phyloP scores from a whole-genome alignment of 2,113 vertebrate species.

The Siphamia tubifer region DNA sequence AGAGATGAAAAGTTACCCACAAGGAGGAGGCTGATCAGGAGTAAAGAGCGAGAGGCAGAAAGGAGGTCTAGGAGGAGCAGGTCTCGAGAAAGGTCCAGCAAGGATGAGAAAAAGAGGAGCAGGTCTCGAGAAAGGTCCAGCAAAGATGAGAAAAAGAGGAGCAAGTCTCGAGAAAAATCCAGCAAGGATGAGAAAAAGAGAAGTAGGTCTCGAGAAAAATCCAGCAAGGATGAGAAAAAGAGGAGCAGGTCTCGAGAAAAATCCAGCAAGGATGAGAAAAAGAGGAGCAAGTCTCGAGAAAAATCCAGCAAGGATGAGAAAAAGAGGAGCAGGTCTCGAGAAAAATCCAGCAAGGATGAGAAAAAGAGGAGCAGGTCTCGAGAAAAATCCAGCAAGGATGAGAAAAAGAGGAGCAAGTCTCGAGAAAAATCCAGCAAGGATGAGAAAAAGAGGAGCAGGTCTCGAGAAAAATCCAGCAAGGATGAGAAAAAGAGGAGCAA shows the following conservation, averaged over 20 bases:
- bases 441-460: not conserved
- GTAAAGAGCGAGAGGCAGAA: not conserved
- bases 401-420: not conserved
- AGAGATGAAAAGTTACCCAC: not conserved
- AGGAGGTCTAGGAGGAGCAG: no score
- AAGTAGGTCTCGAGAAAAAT: not conserved
- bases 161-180: not conserved
- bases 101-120: not conserved
- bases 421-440: not conserved
- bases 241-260: not conserved
- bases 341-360: not conserved
- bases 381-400: not conserved
- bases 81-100: not conserved
- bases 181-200: not conserved
- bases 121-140: not conserved
- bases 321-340: not conserved
- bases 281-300: not conserved
- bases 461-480: not conserved
- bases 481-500: not conserved
- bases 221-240: not conserved
- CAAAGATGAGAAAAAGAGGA: not conserved
- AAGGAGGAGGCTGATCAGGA: conserved; percentile 1
- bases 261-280: not conserved
- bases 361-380: no score
- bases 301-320: no score